Evolutionary conservation across 2,797 vertebrate species (phyloP).

Genomic region (Moxostoma hubbsi): DNA sequence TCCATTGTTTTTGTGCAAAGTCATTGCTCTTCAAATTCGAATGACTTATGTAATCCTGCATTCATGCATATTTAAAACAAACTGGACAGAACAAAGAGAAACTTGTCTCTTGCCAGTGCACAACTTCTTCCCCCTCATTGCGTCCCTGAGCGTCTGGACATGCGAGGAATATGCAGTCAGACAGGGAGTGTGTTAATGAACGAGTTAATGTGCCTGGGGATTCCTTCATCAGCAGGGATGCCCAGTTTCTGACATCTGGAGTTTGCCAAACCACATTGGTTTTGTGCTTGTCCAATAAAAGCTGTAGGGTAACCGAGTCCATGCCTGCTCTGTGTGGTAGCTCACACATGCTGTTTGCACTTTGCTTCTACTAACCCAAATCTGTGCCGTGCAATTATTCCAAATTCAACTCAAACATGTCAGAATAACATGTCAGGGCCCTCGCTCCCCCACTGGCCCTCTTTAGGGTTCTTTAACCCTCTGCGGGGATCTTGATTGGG

Average conservation of each 20-base stretch:
- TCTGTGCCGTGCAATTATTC: constrained; percentile 59
- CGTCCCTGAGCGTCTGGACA: constrained; percentile 15
- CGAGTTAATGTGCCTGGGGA: constrained; percentile 30
- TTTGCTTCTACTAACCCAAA: constrained; percentile 62
- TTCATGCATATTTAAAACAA: constrained; percentile 40
- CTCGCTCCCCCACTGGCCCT: constrained; percentile 51
- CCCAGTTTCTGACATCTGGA: constrained; percentile 29
- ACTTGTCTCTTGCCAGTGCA: constrained; percentile 27
- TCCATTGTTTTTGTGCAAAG: not conserved
- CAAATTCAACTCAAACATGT: constrained; percentile 36
- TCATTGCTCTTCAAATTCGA: constrained; percentile 6
- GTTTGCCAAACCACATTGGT: not conserved
- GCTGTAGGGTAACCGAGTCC: not conserved
- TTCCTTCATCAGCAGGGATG: constrained; percentile 16
- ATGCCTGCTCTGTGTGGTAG: not conserved
- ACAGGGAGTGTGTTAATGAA: constrained; percentile 28
- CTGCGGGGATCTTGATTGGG: constrained; percentile 51
- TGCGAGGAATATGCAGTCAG: constrained; percentile 32
- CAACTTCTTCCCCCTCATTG: constrained; percentile 38
- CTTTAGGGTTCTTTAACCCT: constrained; percentile 59
- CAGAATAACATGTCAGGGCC: constrained; percentile 36
- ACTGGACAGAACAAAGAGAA: constrained; percentile 33
- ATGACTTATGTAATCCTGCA: constrained; percentile 5
- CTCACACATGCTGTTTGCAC: constrained; percentile 18
- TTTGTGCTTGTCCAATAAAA: not conserved